Conservation (phyloP, 37 sponge, comb jelly and placozoan genomes). For the Geodia barretti region DNA sequence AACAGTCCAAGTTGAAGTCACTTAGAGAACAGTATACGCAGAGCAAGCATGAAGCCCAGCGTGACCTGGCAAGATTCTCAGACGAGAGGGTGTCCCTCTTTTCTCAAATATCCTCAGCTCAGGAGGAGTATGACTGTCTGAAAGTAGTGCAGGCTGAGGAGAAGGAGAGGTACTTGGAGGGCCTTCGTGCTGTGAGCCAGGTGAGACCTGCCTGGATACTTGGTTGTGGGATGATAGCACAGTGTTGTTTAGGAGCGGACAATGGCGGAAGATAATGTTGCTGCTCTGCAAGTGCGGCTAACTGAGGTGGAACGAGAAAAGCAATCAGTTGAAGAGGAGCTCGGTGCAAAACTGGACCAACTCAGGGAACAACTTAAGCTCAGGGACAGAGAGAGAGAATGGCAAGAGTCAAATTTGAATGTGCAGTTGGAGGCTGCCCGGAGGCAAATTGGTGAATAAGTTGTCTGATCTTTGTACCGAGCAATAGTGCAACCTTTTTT, state of each 20-base stretch:
- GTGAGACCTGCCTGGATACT: background rate
- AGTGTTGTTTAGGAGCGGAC: conserved; percentile 18
- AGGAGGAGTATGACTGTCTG: conserved; percentile 81
- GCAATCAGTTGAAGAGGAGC: conserved; percentile 6
- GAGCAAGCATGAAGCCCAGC: conserved; percentile 64
- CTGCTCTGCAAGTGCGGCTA: conserved; percentile 35
- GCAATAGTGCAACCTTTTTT: background rate
- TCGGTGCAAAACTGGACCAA: conserved; percentile 3
- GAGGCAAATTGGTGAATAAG: conserved; percentile 6
- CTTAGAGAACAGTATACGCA: conserved; percentile 52
- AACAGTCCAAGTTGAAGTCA: conserved; percentile 6
- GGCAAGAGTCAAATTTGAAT: background rate
- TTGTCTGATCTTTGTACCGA: background rate
- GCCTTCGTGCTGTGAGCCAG: conserved; percentile 1
- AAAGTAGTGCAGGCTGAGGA: conserved; percentile 59
- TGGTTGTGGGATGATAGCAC: no score
- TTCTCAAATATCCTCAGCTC: conserved; percentile 12
- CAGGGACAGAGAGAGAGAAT: conserved; percentile 6
- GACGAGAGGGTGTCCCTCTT: conserved; percentile 32
- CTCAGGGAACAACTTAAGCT: conserved; percentile 15
- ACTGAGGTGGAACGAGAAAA: conserved; percentile 12
- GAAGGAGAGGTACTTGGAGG: conserved; percentile 41
- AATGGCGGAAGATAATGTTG: conserved; percentile 60
- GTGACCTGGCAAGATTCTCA: conserved; percentile 45
- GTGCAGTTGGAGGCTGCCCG: background rate